Evolutionary conservation across 1,140 invertebrate genomes (phyloP).

Genomic region (Megalopta genalis): DNA sequence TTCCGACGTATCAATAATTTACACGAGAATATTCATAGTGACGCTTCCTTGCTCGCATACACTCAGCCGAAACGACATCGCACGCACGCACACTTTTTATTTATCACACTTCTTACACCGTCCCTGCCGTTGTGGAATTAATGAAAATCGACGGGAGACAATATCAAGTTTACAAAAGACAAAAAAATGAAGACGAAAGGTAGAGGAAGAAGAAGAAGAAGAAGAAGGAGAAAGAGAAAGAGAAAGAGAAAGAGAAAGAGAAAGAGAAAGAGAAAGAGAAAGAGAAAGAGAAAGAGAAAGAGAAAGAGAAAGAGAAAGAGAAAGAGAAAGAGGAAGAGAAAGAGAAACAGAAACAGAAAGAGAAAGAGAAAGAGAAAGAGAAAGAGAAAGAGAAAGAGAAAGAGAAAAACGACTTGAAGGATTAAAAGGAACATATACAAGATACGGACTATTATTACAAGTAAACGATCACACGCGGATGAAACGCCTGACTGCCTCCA

Average conservation of each 20-base stretch:
- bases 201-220: slow-evolving; percentile 60
- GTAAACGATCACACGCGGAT: slow-evolving; percentile 57
- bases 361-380: slow-evolving; percentile 44
- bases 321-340: slow-evolving; percentile 41
- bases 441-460: slow-evolving; percentile 58
- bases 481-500: slow-evolving; percentile 32
- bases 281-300: slow-evolving; percentile 56
- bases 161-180: slow-evolving; percentile 19
- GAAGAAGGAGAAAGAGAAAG: slow-evolving; percentile 47
- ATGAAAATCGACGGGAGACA: slow-evolving; percentile 32
- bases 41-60: slow-evolving; percentile 5
- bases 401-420: slow-evolving; percentile 45
- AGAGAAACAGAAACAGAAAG: slow-evolving; percentile 54
- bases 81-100: slow-evolving; percentile 12
- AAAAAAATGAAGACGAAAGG: too few relatives aligned
- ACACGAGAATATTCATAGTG: slow-evolving; percentile 58
- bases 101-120: slow-evolving; percentile 46
- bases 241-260: slow-evolving; percentile 51
- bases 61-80: slow-evolving; percentile 17
- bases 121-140: slow-evolving; percentile 19
- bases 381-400: slow-evolving; percentile 53
- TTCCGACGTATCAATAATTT: slow-evolving; percentile 60
- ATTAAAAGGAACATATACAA: slow-evolving; percentile 63
- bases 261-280: slow-evolving; percentile 43
- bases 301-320: slow-evolving; percentile 30